Percentiles rank a stretch among this genome's conserved stretches.
Evolutionary conservation across 1,140 invertebrate genomes (phyloP).

Genomic region (Melipona quadrifasciata): DNA sequence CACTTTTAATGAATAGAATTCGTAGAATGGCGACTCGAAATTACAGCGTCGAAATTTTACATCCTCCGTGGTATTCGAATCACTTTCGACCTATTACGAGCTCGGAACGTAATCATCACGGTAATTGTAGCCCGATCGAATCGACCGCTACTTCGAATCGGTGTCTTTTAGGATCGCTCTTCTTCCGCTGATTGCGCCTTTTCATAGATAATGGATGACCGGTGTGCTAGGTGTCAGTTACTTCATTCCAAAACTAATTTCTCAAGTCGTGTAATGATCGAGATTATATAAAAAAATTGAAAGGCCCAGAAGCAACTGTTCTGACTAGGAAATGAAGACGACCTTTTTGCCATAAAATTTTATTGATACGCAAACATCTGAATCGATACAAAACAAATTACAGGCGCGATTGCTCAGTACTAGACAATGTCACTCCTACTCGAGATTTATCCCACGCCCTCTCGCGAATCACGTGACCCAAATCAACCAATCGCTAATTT

Average conservation of each 20-base stretch:
- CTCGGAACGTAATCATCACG: neutral
- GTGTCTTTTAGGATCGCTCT: neutral
- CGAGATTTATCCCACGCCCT: no score
- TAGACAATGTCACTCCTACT: no score
- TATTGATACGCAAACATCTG: no score
- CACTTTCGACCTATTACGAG: constrained; percentile 11
- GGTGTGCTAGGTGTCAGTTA: neutral
- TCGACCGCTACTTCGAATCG: neutral
- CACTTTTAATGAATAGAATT: neutral
- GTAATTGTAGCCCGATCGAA: neutral
- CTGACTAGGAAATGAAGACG: no score
- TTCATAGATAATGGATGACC: neutral
- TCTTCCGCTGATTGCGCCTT: neutral
- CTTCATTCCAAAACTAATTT: neutral
- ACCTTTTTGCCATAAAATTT: no score
- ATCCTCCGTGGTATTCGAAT: neutral
- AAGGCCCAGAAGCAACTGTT: no score
- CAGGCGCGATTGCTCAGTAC: no score
- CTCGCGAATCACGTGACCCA: no score
- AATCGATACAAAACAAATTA: no score
- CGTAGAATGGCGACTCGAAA: neutral
- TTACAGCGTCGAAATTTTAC: neutral
- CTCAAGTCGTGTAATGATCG: neutral
- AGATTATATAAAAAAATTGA: neutral
- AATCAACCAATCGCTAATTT: no score